Conservation (phyloP, 64 coral and sea anemone species). For the Astreopora myriophthalma region DNA sequence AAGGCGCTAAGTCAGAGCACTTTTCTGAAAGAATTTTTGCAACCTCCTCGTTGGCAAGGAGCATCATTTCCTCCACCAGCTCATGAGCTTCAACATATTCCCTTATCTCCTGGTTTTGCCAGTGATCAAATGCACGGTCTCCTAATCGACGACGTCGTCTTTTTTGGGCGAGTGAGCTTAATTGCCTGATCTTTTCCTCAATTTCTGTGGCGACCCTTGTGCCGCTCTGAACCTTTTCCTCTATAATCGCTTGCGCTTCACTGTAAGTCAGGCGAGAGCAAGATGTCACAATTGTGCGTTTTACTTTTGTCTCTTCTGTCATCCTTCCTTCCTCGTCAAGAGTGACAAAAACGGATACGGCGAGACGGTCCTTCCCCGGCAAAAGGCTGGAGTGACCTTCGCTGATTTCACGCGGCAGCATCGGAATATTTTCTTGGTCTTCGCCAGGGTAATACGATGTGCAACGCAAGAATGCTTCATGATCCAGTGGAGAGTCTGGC, state of each 20-base stretch:
- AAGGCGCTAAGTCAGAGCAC: slow-evolving; percentile 25
- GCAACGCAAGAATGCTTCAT: slow-evolving; percentile 69
- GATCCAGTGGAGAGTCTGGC: slow-evolving; percentile 67
- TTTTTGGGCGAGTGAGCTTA: slow-evolving; percentile 28
- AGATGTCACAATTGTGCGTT: slow-evolving; percentile 64
- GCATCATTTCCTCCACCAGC: slow-evolving; percentile 90
- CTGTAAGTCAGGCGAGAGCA: slow-evolving; percentile 47
- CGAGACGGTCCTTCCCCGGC: slow-evolving; percentile 55
- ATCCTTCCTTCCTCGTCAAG: slow-evolving; percentile 56
- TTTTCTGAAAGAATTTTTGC: slow-evolving; percentile 40
- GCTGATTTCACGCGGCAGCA: slow-evolving; percentile 80
- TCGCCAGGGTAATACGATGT: slow-evolving; percentile 72
- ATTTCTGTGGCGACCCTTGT: background rate
- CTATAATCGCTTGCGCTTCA: slow-evolving; percentile 63
- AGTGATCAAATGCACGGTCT: slow-evolving; percentile 64
- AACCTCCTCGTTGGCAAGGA: slow-evolving; percentile 82
- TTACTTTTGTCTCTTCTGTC: slow-evolving; percentile 20
- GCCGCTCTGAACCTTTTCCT: too few relatives aligned
- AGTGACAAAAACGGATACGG: slow-evolving; percentile 72
- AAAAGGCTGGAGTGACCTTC: slow-evolving; percentile 75
- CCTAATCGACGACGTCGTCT: slow-evolving; percentile 31
- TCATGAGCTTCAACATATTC: slow-evolving; percentile 80
- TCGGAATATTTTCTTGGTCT: slow-evolving; percentile 63
- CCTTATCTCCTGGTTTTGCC: background rate
- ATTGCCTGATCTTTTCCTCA: background rate